These are phyloP conservation scores for Peromyscus melanophrys DNA, from an alignment of 2,797 vertebrate species.

Conservation along the genomic window DNA sequence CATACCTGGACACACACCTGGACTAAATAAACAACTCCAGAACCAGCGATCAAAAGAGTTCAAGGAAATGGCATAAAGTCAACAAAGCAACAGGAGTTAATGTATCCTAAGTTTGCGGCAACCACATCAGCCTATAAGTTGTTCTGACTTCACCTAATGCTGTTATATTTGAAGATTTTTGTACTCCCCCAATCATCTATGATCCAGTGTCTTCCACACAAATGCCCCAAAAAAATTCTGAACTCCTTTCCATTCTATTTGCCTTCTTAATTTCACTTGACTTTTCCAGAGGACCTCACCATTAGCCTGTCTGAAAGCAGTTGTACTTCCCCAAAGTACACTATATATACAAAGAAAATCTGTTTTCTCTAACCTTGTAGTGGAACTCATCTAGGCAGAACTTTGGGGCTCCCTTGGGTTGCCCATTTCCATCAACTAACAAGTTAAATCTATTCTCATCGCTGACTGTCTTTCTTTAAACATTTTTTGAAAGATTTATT, in stretches of 20 bases:
- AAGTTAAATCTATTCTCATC: background rate
- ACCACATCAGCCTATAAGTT: background rate
- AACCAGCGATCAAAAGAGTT: too few species aligned
- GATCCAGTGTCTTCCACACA: background rate
- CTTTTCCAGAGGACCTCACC: background rate
- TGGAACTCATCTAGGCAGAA: background rate
- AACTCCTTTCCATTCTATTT: background rate
- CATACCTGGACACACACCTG: background rate
- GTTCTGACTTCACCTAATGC: background rate
- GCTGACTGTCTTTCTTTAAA: background rate
- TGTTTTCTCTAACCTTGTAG: background rate
- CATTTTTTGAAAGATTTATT: background rate
- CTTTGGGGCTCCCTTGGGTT: background rate
- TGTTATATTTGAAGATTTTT: background rate
- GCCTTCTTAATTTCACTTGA: background rate
- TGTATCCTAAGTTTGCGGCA: background rate
- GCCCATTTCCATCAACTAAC: background rate
- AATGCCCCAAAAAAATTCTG: background rate
- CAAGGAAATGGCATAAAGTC: background rate
- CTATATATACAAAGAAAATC: background rate
- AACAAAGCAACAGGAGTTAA: background rate
- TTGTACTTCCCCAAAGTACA: background rate
- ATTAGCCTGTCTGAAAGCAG: background rate
- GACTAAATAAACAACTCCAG: background rate
- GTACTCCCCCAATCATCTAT: background rate